These are phyloP conservation scores for Siphonodentalium dalli DNA, from an alignment of 2,888 invertebrate genomes.

Conservation along the genomic window DNA sequence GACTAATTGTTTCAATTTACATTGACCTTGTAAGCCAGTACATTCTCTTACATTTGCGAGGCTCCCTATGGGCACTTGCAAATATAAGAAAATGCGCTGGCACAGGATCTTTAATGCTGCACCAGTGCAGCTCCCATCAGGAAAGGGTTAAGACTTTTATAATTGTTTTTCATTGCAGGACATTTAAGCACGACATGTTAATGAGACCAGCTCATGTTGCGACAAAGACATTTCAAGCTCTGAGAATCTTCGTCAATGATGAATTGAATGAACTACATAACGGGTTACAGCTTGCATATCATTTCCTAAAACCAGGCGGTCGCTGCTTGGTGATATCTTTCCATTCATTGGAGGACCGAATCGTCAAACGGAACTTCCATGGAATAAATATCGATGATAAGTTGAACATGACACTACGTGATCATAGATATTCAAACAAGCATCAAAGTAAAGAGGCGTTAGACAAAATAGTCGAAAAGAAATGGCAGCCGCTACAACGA, in stretches of 20 bases:
- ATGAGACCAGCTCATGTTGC: conserved; percentile 81
- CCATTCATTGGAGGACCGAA: conserved; percentile 91
- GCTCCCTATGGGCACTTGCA: too few species aligned
- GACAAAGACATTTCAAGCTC: conserved; percentile 90
- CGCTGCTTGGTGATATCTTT: conserved; percentile 84
- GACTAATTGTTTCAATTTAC: too few species aligned
- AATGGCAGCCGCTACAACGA: conserved; percentile 81
- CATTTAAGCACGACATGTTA: conserved; percentile 75
- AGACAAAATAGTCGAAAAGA: conserved; percentile 71
- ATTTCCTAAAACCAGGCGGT: conserved; percentile 79
- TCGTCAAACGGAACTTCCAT: conserved; percentile 85
- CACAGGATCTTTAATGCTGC: too few species aligned
- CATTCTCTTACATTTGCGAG: too few species aligned
- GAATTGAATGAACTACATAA: conserved; percentile 94
- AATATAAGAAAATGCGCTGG: too few species aligned
- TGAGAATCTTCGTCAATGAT: conserved; percentile 94
- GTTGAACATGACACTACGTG: conserved; percentile 34
- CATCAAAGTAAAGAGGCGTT: conserved; percentile 68
- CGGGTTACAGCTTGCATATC: conserved; percentile 79
- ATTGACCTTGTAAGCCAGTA: too few species aligned
- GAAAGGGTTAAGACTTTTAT: too few species aligned
- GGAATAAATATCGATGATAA: conserved; percentile 53
- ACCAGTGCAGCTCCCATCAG: too few species aligned
- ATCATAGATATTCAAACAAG: conserved; percentile 15
- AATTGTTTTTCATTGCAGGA: conserved; percentile 36